Percentiles rank a stretch among this genome's conserved stretches.
Evolutionary conservation across 2,888 invertebrate species (phyloP).

Genomic region (Nomada fabriciana): DNA sequence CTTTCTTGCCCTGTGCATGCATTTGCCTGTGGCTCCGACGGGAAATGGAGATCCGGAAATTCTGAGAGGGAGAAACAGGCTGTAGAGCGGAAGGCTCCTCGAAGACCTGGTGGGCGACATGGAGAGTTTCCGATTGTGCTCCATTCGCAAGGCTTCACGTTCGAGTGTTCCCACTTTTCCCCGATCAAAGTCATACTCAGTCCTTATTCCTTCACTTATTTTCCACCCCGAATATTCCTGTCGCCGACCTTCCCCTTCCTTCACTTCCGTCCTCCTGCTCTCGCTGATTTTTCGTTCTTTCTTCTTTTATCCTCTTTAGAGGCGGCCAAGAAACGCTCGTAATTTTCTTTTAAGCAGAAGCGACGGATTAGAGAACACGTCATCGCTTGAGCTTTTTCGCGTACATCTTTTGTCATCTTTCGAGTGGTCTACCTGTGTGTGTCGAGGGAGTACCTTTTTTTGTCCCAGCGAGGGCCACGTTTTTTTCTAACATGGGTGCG

Average conservation of each 20-base stretch:
- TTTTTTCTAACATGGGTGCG: no score
- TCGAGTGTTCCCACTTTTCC: slow-evolving; percentile 78
- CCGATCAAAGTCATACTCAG: slow-evolving; percentile 77
- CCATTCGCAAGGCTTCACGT: slow-evolving; percentile 76
- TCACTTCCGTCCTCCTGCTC: slow-evolving; percentile 48
- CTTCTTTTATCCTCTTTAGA: background rate
- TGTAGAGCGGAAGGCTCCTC: slow-evolving; percentile 55
- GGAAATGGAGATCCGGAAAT: slow-evolving; percentile 50
- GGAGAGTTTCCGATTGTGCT: slow-evolving; percentile 81
- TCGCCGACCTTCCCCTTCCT: slow-evolving; percentile 41
- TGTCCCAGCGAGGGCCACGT: background rate
- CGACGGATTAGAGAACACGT: slow-evolving; percentile 48
- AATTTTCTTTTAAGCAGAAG: slow-evolving; percentile 30
- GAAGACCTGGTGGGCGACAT: slow-evolving; percentile 69
- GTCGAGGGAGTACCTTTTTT: background rate
- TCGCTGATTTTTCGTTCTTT: slow-evolving; percentile 12
- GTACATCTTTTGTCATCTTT: background rate
- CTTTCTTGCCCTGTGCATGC: slow-evolving; percentile 44
- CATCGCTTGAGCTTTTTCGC: background rate
- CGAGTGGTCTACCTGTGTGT: background rate
- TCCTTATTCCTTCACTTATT: slow-evolving; percentile 56
- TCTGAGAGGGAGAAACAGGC: slow-evolving; percentile 39
- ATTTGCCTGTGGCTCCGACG: slow-evolving; percentile 9
- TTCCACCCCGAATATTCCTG: slow-evolving; percentile 42
- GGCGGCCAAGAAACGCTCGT: slow-evolving; percentile 11